These are phyloP conservation scores for Henricia sp. DNA, from an alignment of 53 echinoderm and acorn worm genomes.

Conservation along the genomic window DNA sequence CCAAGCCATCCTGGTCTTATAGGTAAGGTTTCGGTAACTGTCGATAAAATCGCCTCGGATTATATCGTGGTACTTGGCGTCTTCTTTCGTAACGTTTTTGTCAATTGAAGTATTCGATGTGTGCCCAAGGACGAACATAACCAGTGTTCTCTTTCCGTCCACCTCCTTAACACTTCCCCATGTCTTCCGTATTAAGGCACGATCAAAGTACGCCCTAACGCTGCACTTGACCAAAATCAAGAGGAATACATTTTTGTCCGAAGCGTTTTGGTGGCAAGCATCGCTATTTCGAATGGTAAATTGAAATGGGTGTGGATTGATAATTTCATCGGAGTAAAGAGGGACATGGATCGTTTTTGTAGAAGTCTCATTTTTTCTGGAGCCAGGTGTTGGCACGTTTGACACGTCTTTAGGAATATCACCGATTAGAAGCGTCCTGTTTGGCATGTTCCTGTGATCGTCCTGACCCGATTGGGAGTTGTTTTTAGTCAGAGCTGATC, in stretches of 20 bases:
- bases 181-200: slow-evolving; percentile 9
- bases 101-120: not conserved
- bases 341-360: slow-evolving; percentile 5
- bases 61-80: slow-evolving; percentile 5
- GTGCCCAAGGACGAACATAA: slow-evolving; percentile 36
- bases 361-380: no score
- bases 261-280: not conserved
- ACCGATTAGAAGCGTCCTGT: no score
- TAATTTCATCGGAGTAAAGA: not conserved
- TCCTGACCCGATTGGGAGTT: no score
- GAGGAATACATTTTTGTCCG: not conserved
- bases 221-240: slow-evolving; percentile 26
- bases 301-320: slow-evolving; percentile 14
- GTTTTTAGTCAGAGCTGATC: no score
- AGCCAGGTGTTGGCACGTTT: no score
- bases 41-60: slow-evolving; percentile 28
- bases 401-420: no score
- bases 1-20: slow-evolving; percentile 35
- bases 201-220: not conserved
- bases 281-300: not conserved
- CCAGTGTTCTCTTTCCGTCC: not conserved
- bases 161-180: slow-evolving; percentile 31
- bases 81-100: not conserved
- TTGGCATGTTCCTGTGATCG: no score
- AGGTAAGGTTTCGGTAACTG: slow-evolving; percentile 23